Base-by-base conservation (phyloP, 1,140 invertebrate species). In the Teleogryllus occipitalis region DNA sequence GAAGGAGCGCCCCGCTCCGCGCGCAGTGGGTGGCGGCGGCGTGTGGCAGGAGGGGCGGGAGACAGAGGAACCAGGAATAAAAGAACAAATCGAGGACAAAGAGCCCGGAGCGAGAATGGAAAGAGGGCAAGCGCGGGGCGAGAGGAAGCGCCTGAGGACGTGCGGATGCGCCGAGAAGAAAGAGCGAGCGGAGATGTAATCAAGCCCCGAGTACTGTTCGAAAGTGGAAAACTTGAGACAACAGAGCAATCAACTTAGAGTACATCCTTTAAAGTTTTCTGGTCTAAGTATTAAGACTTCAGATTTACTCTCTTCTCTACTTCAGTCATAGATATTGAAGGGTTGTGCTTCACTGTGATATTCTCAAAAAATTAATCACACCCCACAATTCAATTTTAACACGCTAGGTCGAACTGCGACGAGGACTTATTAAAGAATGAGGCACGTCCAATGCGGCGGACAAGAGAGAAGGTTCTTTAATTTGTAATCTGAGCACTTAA, bases 201-300 rank as follows among this genome's bases (percentile, higher is more conserved):
- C 54, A 65, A 65, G 54, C 54, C 18, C 54, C 10, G 10, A 65
- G 54, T 14, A 65, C 54, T 3, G 54, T 65, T 65, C 54, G 54
- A 18, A 65, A 65, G 54, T 65, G 54, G 54, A 65, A 65, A 65
- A 65, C 54, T 65, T 65, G 54, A 65, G 54, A 18, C 54, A 65
- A 65, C 54, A 65, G 54, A 65, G 54, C 54, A 65, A 65, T 65
- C 54, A 65, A 65, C 54, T 65, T 65, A 65, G 54, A 65, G 54
- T 65, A 65, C 54, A 65, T 65, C 54, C 54, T 65, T 65, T 65
- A 65, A 65, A 65, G 54, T 65, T 65, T 65, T 18, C 18, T 18
- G 54, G 54, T 65, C 54, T 65, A 65, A 65, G 54, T 65, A 65
- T 65, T 65, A 65, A 65, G 54, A 65, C 54, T 65, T 65, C 54